phyloP scores from a whole-genome alignment of 1,140 invertebrate species.

The Samia ricini region DNA sequence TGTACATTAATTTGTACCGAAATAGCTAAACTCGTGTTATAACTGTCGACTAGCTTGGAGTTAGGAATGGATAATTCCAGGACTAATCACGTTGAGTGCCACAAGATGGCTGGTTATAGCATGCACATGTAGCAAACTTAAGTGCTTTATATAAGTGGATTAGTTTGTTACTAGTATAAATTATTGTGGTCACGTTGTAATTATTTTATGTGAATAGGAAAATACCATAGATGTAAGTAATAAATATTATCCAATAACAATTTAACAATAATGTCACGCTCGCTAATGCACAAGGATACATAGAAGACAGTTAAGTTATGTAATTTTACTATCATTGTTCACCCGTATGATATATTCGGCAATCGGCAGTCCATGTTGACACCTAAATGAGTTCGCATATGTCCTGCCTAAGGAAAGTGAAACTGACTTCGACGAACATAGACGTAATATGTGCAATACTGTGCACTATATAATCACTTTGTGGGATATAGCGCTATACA shows the following conservation, averaged over 20 bases:
- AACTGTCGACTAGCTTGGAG: no score
- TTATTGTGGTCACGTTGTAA: no score
- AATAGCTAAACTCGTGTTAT: no score
- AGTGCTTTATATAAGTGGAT: no score
- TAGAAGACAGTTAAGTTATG: constrained; percentile 37
- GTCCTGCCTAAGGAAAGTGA: constrained; percentile 74
- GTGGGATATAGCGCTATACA: constrained; percentile 58
- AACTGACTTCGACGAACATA: constrained; percentile 53
- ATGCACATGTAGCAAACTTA: no score
- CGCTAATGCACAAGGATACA: background rate
- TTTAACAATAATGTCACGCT: background rate
- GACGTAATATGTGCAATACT: constrained; percentile 71
- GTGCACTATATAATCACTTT: constrained; percentile 70
- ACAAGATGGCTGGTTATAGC: no score
- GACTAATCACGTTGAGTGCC: no score
- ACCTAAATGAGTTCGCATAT: constrained; percentile 62
- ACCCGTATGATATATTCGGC: constrained; percentile 52
- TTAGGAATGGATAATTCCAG: no score
- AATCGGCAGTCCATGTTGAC: constrained; percentile 48
- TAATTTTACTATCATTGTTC: constrained; percentile 54
- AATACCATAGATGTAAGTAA: no score
- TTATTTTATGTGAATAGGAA: no score
- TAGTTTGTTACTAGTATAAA: no score
- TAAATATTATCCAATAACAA: background rate
- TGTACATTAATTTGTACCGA: no score